phyloP scores from a whole-genome alignment of 30 jellyfish, hydroid and myxozoan species.

The Morbakka virulenta region DNA sequence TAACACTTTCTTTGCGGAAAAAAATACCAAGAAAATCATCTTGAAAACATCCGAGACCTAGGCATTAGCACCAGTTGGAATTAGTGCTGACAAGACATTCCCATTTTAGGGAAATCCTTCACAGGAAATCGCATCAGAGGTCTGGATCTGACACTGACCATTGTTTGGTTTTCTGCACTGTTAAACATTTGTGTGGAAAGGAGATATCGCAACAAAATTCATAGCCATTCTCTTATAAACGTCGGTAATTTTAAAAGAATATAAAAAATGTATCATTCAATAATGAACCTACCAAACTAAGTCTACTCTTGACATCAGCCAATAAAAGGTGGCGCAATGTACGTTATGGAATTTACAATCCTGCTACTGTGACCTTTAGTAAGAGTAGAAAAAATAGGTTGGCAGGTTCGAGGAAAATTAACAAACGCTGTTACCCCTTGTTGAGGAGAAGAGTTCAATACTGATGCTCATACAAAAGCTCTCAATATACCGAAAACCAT shows the following conservation, averaged over 20 bases:
- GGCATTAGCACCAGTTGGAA: too few relatives aligned
- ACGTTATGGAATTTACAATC: not conserved
- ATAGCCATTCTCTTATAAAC: not conserved
- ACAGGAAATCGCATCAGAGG: slow-evolving; percentile 24
- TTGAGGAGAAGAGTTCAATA: slow-evolving; percentile 4
- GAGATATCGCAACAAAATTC: slow-evolving; percentile 1
- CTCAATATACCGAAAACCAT: too few relatives aligned
- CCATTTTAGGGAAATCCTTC: not conserved
- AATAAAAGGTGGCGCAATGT: not conserved
- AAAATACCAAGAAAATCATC: not conserved
- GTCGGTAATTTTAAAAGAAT: not conserved
- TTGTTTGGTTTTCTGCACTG: slow-evolving; percentile 1
- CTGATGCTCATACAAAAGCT: too few relatives aligned
- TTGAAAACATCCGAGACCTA: slow-evolving; percentile 22
- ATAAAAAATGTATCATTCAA: too few relatives aligned
- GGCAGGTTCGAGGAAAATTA: not conserved
- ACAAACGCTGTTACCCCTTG: not conserved
- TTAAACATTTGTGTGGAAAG: not conserved
- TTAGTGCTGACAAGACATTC: slow-evolving; percentile 13
- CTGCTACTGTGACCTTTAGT: not conserved
- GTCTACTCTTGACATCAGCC: too few relatives aligned
- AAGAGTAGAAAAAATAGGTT: not conserved
- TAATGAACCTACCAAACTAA: too few relatives aligned
- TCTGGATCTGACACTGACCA: slow-evolving; percentile 34
- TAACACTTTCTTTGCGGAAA: too few relatives aligned